phyloP scores from a whole-genome alignment of 1,140 invertebrate genomes.

The Drosophila eugracilis region DNA sequence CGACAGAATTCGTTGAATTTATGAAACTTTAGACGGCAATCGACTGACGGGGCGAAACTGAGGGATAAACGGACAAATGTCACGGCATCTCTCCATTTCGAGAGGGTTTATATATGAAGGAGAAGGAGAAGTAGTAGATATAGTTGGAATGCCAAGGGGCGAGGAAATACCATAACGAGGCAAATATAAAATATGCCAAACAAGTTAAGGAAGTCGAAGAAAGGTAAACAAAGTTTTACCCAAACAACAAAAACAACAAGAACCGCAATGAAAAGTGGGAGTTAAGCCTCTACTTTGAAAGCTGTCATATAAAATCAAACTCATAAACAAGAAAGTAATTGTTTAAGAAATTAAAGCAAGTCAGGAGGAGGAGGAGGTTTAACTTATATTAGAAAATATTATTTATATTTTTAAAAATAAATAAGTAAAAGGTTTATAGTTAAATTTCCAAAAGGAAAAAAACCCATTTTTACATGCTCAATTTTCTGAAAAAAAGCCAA shows the following conservation, averaged over 20 bases:
- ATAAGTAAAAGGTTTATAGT: not conserved
- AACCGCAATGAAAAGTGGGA: conserved; percentile 1
- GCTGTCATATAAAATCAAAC: conserved; percentile 4
- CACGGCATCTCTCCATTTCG: conserved; percentile 45
- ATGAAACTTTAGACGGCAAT: conserved; percentile 73
- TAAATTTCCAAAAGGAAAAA: not conserved
- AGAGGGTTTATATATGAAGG: conserved; percentile 30
- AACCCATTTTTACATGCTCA: conserved; percentile 11
- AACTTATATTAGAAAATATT: not conserved
- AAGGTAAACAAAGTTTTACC: conserved; percentile 6
- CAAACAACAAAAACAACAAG: not conserved
- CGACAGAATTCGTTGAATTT: conserved; percentile 78
- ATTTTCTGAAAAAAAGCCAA: conserved; percentile 10
- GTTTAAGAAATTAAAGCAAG: not conserved
- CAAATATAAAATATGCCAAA: conserved; percentile 36
- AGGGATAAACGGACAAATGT: conserved; percentile 54
- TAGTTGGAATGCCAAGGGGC: not conserved
- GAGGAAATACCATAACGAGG: not conserved
- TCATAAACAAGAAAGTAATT: conserved; percentile 2
- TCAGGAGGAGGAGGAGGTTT: not conserved
- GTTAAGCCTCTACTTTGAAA: not conserved
- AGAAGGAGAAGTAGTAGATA: no score
- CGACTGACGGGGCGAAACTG: conserved; percentile 36
- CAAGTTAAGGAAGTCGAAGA: conserved; percentile 31
- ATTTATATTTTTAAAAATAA: not conserved